Evolutionary conservation across 2,797 vertebrate genomes (phyloP), one percentile per base, ranked within the genome.

Genomic region (Manis javanica): DNA sequence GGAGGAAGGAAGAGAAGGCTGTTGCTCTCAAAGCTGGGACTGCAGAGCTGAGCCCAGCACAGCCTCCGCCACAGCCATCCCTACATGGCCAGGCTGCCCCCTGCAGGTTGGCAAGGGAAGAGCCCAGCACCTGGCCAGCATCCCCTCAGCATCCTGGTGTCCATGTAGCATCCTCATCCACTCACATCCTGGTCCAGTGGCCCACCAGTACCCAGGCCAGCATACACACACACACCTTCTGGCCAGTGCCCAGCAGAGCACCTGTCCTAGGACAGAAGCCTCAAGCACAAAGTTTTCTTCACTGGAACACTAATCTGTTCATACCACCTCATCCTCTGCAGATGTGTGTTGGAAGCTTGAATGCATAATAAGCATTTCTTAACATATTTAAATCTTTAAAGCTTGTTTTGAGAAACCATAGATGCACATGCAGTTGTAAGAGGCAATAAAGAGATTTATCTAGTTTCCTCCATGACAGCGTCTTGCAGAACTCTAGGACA

Each of bases 1-100:
- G 14, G 3, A 4, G 71, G 19, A 24, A 14, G 13, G 23, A 68
- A 68, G 31, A 87, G 26, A 87, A 81, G 24, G 34, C 57, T 29
- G 26, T 26, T n/a, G 13, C 26, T 90, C 61, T 71, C 23, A n/a
- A 14, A 42, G n/a, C 19, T 88, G 26, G n/a, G 72, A 42, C 37
- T 53, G 69, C n/a, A 34, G 75, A 72, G 21, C 53, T 26, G 14
- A 87, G 89, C 57, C 31, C 49, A 8, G 46, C 39, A 51, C 23
- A 16, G 39, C 9, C 74, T n/a, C 81, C 81, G 42, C 39, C 4
- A 7, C 1, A 2, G 24, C 29, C 19, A 34, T 75, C 96, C 94
- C 93, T 97, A 96, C 84, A 16, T 97, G 97, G 96, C 96, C 42
- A 96, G 79, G 21, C 84, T 79, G 96, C 91, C 97, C 59, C 24